These are phyloP conservation scores for Psylliodes chrysocephalus DNA, from an alignment of 2,888 invertebrate species.

Conservation along the genomic window DNA sequence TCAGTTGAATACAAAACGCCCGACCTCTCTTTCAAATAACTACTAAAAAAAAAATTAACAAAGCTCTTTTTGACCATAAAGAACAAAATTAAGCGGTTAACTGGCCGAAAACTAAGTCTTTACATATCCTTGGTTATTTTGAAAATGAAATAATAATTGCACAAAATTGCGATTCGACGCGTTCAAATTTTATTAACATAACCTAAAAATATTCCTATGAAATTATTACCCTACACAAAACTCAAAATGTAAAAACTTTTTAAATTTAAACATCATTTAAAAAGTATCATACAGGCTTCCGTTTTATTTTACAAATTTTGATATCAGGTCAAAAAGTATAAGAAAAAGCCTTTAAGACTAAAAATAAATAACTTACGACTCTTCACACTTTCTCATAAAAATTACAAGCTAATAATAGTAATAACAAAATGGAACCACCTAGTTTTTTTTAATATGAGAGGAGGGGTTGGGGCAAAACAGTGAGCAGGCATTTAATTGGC, in stretches of 20 bases:
- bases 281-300: conserved; percentile 48
- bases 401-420: conserved; percentile 49
- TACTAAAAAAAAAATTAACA: conserved; percentile 8
- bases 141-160: conserved; percentile 21
- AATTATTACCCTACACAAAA: conserved; percentile 20
- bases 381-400: conserved; percentile 47
- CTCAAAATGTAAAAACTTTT: conserved; percentile 35
- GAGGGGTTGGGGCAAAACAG: conserved; percentile 48
- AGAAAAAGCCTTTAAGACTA: conserved; percentile 43
- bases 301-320: conserved; percentile 44
- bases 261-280: conserved; percentile 37
- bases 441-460: conserved; percentile 33
- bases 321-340: conserved; percentile 48
- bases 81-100: conserved; percentile 30
- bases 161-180: conserved; percentile 21
- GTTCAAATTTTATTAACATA: conserved; percentile 19
- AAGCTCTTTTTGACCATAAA: conserved; percentile 23
- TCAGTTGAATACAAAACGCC: conserved; percentile 24
- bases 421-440: conserved; percentile 44
- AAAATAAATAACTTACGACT: conserved; percentile 54
- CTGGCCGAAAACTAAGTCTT: conserved; percentile 24
- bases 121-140: conserved; percentile 5
- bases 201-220: conserved; percentile 24
- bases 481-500: conserved; percentile 47
- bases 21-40: conserved; percentile 24